Conservation (phyloP, 2,888 invertebrate species). For the Venusia cambrica region DNA sequence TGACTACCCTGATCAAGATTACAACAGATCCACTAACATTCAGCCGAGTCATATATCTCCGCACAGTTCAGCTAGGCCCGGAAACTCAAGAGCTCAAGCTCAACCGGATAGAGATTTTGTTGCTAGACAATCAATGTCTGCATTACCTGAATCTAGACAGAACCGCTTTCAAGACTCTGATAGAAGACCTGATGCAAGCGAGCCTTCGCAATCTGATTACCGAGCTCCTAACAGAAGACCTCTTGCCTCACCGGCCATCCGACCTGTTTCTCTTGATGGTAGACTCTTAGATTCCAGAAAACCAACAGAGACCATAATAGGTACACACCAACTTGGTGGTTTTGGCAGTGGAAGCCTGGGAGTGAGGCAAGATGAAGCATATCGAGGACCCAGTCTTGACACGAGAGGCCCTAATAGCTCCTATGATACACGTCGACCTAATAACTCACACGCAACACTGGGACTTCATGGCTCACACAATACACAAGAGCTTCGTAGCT, state of each 20-base stretch:
- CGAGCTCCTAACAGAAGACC: conserved; percentile 8
- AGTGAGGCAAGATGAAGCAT: no score
- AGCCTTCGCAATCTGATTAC: conserved; percentile 1
- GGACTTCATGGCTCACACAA: no score
- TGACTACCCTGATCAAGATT: conserved; percentile 26
- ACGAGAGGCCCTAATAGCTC: no score
- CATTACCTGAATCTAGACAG: conserved; percentile 3
- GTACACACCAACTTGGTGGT: no score
- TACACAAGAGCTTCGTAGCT: no score
- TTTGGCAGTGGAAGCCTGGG: no score
- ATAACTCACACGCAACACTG: no score
- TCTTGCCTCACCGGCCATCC: conserved; percentile 4
- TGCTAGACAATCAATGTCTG: conserved; percentile 6
- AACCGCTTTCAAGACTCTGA: conserved; percentile 6
- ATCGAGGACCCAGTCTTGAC: no score
- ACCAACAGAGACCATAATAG: neutral
- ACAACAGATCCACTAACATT: conserved; percentile 2
- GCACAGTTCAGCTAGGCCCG: neutral
- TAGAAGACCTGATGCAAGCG: neutral
- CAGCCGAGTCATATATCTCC: conserved; percentile 2
- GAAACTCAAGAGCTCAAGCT: no score
- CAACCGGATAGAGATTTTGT: conserved; percentile 8
- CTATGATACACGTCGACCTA: no score
- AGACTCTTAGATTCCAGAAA: neutral
- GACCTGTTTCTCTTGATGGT: conserved; percentile 8